Conservation (phyloP, 2,797 vertebrate genomes). For the Agapornis canus region DNA sequence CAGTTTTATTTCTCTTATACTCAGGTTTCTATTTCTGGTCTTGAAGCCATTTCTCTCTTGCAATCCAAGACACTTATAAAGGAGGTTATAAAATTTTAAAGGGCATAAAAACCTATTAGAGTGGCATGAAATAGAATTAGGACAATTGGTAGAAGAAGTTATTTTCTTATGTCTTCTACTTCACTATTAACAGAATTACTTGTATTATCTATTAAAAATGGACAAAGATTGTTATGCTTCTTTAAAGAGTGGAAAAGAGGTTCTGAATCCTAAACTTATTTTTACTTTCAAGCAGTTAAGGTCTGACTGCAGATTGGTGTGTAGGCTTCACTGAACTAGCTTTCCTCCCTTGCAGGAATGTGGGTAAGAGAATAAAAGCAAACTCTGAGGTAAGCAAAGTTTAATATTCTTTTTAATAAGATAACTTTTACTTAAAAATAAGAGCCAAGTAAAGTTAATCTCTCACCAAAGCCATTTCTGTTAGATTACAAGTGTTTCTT, state of each 20-base stretch:
- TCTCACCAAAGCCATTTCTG: not conserved
- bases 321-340: not conserved
- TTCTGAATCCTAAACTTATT: not conserved
- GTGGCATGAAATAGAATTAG: constrained; percentile 32
- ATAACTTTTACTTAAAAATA: not conserved
- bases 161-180: constrained; percentile 33
- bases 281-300: not conserved
- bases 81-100: constrained; percentile 32
- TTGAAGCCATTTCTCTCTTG: not conserved
- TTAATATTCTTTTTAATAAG: not conserved
- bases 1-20: not conserved
- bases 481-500: not conserved
- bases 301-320: not conserved
- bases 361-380: not conserved
- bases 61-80: not conserved
- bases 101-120: not conserved
- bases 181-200: not conserved
- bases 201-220: not conserved
- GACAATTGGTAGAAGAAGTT: constrained; percentile 11
- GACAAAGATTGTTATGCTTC: not conserved
- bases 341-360: not conserved
- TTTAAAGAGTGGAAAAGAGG: not conserved
- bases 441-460: not conserved
- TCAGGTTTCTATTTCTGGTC: not conserved
- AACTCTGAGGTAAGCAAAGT: not conserved